Evolutionary conservation across 2,797 vertebrate genomes (phyloP).

Genomic region (Epinephelus malabaricus): DNA sequence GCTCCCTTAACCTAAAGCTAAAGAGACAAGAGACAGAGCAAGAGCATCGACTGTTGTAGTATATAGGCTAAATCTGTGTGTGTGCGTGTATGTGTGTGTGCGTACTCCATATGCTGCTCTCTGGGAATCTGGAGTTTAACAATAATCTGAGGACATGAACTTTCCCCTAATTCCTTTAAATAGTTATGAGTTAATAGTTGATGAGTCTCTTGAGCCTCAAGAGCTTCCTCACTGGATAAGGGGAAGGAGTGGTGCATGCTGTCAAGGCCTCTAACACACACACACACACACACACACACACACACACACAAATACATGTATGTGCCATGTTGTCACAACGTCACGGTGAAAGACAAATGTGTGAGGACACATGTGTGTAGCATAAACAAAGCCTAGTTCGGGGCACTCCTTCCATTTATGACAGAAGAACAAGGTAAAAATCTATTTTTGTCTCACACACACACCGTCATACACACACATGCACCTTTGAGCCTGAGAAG

Average conservation of each 20-base stretch:
- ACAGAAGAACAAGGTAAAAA: conserved; percentile 79
- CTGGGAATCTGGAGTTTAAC: conserved; percentile 91
- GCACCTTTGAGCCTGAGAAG: conserved; percentile 12
- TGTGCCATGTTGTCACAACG: neutral
- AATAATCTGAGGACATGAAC: conserved; percentile 94
- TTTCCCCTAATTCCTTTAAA: conserved; percentile 95
- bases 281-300: conserved; percentile 9
- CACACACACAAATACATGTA: neutral
- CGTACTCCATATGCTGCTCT: conserved; percentile 75
- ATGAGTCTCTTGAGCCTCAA: conserved; percentile 92
- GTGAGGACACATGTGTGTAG: conserved; percentile 8
- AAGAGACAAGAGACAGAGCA: too few relatives aligned
- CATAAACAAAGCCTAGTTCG: conserved; percentile 56
- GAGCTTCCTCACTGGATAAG: conserved; percentile 93
- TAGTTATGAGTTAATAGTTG: conserved; percentile 92
- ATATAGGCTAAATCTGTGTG: neutral
- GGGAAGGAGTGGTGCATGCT: conserved; percentile 84
- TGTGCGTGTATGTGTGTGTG: conserved; percentile 13
- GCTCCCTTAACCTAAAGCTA: too few relatives aligned
- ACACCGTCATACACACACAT: conserved; percentile 11
- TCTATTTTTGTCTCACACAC: conserved; percentile 8
- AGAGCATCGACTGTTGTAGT: neutral
- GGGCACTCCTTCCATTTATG: conserved; percentile 87
- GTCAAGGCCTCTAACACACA: conserved; percentile 70
- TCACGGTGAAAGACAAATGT: conserved; percentile 18